Evolutionary conservation across 1,140 invertebrate species (phyloP).

Genomic region (Neomicropteryx cornuta): DNA sequence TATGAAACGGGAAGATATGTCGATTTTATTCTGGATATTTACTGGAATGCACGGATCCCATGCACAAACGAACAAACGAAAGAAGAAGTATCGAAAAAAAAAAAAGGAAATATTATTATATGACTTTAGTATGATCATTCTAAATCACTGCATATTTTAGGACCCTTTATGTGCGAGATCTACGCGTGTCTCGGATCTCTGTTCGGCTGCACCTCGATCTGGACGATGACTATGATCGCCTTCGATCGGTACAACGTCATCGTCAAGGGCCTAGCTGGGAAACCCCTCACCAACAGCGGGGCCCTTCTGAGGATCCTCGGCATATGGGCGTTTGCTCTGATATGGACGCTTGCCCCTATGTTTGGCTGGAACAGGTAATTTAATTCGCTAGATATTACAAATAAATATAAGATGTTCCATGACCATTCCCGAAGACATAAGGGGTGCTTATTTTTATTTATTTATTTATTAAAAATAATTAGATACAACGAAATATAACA

Average conservation of each 20-base stretch:
- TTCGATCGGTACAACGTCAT: slow-evolving; percentile 83
- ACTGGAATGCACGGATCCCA: no score
- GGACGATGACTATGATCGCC: slow-evolving; percentile 77
- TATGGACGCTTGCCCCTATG: slow-evolving; percentile 58
- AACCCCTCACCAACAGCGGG: slow-evolving; percentile 54
- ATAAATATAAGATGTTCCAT: neutral
- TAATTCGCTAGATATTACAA: neutral
- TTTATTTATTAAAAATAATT: no score
- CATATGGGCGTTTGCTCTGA: slow-evolving; percentile 56
- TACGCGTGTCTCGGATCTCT: slow-evolving; percentile 71
- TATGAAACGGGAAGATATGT: no score
- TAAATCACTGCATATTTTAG: no score
- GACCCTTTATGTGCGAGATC: slow-evolving; percentile 69
- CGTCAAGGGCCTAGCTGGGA: slow-evolving; percentile 60
- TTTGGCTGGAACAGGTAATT: slow-evolving; percentile 54
- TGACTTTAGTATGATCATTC: no score
- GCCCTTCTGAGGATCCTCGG: slow-evolving; percentile 54
- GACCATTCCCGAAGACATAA: neutral
- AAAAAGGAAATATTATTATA: no score
- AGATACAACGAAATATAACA: no score
- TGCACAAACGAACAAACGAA: no score
- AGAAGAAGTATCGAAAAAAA: no score
- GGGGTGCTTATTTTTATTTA: neutral
- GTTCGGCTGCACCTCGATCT: slow-evolving; percentile 74
- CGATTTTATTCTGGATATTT: no score